Conservation (phyloP, 1,140 invertebrate genomes). For the Orchestia grillus region DNA sequence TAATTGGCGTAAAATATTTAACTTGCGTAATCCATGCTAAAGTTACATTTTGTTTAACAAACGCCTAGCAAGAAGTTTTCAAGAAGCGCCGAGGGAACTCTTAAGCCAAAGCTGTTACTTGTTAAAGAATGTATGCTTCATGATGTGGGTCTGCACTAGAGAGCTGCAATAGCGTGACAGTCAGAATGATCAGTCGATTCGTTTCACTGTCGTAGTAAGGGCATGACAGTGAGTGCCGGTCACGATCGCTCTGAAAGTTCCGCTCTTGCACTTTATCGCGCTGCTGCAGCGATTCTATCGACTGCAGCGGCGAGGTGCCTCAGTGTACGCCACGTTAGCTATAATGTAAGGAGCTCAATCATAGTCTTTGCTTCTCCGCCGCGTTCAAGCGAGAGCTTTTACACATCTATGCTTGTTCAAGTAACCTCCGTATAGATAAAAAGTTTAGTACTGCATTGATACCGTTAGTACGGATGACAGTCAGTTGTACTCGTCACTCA, state of each 20-base stretch:
- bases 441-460: background rate
- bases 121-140: background rate
- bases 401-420: background rate
- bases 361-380: background rate
- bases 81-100: background rate
- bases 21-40: background rate
- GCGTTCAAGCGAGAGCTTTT: background rate
- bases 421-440: background rate
- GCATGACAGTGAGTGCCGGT: background rate
- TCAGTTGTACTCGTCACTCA: background rate
- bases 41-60: background rate
- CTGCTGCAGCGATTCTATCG: background rate
- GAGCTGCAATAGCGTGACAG: background rate
- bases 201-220: conserved; percentile 37
- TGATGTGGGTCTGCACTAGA: background rate
- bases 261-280: background rate
- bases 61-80: background rate
- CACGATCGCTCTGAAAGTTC: background rate
- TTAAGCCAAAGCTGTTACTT: conserved; percentile 53
- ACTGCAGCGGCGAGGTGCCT: background rate
- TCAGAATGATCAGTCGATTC: background rate
- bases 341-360: background rate
- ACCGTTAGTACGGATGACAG: background rate
- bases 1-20: background rate
- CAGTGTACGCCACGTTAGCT: background rate